Evolutionary conservation across 2,888 invertebrate genomes (phyloP), one percentile per base, ranked within the genome.

Genomic region (Mesorhabditis sp.): DNA sequence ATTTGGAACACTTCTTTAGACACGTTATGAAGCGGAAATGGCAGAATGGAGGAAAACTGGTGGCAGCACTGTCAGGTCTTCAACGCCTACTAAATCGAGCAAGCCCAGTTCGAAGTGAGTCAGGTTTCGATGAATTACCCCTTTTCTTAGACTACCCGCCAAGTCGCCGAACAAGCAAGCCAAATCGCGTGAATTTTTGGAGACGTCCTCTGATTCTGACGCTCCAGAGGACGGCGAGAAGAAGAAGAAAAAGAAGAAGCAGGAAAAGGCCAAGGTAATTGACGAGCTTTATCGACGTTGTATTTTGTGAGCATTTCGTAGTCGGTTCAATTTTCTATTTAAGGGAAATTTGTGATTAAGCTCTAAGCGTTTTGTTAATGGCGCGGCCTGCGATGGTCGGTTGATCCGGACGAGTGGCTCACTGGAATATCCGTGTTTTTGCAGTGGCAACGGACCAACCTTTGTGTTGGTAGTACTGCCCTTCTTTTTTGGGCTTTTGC

Each of bases 21-120:
- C 92, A 85, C 91, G 93, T 61, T 97, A 96, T 86, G 90, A 89
- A 66, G 89, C 90, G 76, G 93, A 92, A 7, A 95, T 96, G 94
- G 91, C 91, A 82, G 92, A 92, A 82, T 97, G 94, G 87, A 91
- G 92, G 84, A 82, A 73, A 63, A 75, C 50, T 64, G 80, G 77
- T 10, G 80, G 74, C 6, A 74, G 65, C 15, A 66, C 68, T 4
- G 65, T 43, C 15, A 43, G 13, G 42, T 67, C 72, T 4, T 44
- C 70, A 6, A 68, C 65, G 43, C 4, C 70, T 13, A 62, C 73
- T 5, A 70, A 67, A 13, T 66, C 72, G 15, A 67, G 68, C 45
- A 62, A 61, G 50, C 61, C 74, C 43, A 75, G 5, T 28, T 5
- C 5, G 13, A 65, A 42, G 41, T 43, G 5, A 43, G n/a, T 5